A percentile compares a stretch with the other conserved stretches of the same genome.
phyloP scores from a whole-genome alignment of 2,797 vertebrate genomes.

The Lepus oiostolus region DNA sequence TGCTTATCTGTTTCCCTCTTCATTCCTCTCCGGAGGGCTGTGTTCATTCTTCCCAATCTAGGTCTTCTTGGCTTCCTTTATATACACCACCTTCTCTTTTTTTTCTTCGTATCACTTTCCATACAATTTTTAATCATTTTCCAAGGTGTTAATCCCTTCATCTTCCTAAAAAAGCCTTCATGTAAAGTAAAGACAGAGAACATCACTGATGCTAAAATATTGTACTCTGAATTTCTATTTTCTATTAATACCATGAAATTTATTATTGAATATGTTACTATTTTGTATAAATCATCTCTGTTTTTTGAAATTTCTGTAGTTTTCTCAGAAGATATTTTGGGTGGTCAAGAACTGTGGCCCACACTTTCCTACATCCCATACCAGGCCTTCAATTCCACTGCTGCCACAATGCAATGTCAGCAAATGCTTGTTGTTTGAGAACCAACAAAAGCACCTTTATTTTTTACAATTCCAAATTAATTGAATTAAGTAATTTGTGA shows the following conservation, averaged over 20 bases:
- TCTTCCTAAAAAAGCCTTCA: not conserved
- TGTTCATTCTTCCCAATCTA: not conserved
- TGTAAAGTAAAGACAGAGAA: not conserved
- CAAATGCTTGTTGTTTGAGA: not conserved
- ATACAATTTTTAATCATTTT: not conserved
- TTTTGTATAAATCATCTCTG: not conserved
- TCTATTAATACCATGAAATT: not conserved
- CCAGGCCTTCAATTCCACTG: rapidly evolving
- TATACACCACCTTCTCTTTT: not conserved
- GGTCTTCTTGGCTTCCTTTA: not conserved
- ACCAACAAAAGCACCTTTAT: not conserved
- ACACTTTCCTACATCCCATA: not conserved
- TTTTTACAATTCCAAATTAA: not conserved
- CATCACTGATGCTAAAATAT: not conserved
- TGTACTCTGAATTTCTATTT: not conserved
- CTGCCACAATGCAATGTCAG: not conserved
- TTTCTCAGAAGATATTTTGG: not conserved
- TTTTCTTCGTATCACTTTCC: not conserved
- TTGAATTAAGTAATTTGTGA: not conserved
- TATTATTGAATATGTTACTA: not conserved
- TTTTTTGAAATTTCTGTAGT: not conserved
- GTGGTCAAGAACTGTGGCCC: not conserved
- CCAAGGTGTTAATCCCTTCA: not conserved
- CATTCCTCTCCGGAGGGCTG: not conserved
- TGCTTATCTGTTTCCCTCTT: not conserved